Percentiles rank a stretch among this genome's conserved stretches.
phyloP scores from a whole-genome alignment of 2,888 invertebrate species.

The Drosophila kambysellisi region DNA sequence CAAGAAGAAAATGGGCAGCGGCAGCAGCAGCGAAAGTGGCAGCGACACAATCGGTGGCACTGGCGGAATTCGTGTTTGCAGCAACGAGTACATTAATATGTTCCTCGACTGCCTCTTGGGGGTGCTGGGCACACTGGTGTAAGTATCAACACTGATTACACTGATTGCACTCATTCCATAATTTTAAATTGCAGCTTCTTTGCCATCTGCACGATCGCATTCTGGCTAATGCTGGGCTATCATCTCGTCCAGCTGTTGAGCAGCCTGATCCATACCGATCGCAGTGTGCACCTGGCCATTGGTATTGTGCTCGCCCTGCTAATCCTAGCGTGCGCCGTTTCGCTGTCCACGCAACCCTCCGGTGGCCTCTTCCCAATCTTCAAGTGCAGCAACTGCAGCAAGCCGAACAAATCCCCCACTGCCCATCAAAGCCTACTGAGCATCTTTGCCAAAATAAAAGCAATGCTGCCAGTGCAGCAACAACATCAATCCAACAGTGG shows the following conservation, averaged over 20 bases:
- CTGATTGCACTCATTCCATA: neutral
- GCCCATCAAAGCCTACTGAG: neutral
- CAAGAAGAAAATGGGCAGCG: neutral
- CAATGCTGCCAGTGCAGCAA: neutral
- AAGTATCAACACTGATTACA: slow-evolving; percentile 23
- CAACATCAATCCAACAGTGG: neutral
- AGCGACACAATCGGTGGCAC: neutral
- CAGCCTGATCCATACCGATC: slow-evolving; percentile 62
- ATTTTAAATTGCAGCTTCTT: slow-evolving; percentile 64
- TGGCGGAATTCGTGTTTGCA: slow-evolving; percentile 28
- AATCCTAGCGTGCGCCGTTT: slow-evolving; percentile 53
- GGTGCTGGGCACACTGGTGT: slow-evolving; percentile 55
- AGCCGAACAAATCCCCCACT: neutral
- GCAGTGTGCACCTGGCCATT: slow-evolving; percentile 59
- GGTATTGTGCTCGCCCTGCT: slow-evolving; percentile 41
- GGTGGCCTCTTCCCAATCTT: neutral
- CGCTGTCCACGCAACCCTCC: slow-evolving; percentile 35
- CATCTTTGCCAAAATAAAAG: neutral
- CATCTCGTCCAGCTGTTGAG: slow-evolving; percentile 52
- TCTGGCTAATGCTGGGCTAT: slow-evolving; percentile 72
- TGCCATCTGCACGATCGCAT: slow-evolving; percentile 65
- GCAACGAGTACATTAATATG: slow-evolving; percentile 45
- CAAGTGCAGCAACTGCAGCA: neutral
- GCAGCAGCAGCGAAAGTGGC: neutral
- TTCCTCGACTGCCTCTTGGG: slow-evolving; percentile 57